Conservation (phyloP, 1,140 invertebrate genomes). For the Pseudomyrmex sp. region DNA sequence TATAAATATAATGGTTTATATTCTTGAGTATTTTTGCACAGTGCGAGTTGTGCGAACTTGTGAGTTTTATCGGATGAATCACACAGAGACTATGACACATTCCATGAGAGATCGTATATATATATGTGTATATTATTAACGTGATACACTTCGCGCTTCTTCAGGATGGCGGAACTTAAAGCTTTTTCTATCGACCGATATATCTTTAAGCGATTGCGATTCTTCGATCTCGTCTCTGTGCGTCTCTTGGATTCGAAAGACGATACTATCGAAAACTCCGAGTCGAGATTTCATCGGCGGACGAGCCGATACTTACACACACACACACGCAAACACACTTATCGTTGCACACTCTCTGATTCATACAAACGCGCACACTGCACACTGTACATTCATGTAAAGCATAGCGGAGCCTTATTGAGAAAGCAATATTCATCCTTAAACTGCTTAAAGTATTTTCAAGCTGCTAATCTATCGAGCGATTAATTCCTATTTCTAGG, state of each 20-base stretch:
- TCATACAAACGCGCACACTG: slow-evolving; percentile 10
- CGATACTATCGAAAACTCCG: slow-evolving; percentile 11
- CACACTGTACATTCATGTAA: slow-evolving; percentile 76
- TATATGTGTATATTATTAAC: slow-evolving; percentile 13
- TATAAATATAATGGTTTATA: slow-evolving; percentile 19
- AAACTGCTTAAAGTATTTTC: slow-evolving; percentile 75
- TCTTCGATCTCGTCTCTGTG: slow-evolving; percentile 46
- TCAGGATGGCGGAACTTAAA: slow-evolving; percentile 48
- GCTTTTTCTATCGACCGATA: slow-evolving; percentile 46
- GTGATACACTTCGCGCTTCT: slow-evolving; percentile 16
- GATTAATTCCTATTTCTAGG: slow-evolving; percentile 68
- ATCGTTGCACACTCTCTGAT: background rate
- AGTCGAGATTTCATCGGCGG: slow-evolving; percentile 44
- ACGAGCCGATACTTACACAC: slow-evolving; percentile 20
- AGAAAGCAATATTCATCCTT: slow-evolving; percentile 79
- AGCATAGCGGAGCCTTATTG: slow-evolving; percentile 79
- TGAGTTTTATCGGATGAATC: slow-evolving; percentile 17
- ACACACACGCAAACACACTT: background rate
- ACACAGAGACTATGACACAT: slow-evolving; percentile 27
- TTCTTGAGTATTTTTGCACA: background rate
- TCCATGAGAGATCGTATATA: slow-evolving; percentile 35
- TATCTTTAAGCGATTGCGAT: slow-evolving; percentile 43
- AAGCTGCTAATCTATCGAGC: slow-evolving; percentile 72
- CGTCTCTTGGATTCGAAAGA: slow-evolving; percentile 13
- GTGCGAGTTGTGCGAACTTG: background rate